Evolutionary conservation across 2,113 vertebrate genomes (phyloP).

Genomic region (Stegastes partitus): DNA sequence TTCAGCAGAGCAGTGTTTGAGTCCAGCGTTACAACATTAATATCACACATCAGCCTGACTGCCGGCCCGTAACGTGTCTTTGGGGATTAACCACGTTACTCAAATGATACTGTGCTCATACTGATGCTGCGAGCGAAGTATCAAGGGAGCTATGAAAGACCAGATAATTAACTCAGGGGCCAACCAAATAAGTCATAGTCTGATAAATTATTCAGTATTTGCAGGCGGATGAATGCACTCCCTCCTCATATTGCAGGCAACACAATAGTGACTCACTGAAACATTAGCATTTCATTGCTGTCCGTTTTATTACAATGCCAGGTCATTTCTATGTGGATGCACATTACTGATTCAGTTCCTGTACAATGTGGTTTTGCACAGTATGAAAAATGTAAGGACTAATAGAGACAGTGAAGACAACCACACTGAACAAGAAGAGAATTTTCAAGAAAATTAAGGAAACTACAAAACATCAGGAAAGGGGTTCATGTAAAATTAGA

Average conservation of each 20-base stretch:
- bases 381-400: neutral
- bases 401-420: no score
- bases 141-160: slow-evolving; percentile 80
- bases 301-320: slow-evolving; percentile 33
- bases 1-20: slow-evolving; percentile 10
- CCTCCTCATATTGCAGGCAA: slow-evolving; percentile 65
- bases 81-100: slow-evolving; percentile 69
- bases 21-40: slow-evolving; percentile 35
- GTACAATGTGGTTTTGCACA: neutral
- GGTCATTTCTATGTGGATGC: slow-evolving; percentile 35
- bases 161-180: slow-evolving; percentile 81
- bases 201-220: slow-evolving; percentile 83
- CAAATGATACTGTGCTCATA: slow-evolving; percentile 63
- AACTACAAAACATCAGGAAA: no score
- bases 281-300: slow-evolving; percentile 57
- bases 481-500: no score
- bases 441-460: no score
- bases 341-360: slow-evolving; percentile 6
- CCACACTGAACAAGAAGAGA: no score
- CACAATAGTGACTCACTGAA: slow-evolving; percentile 43
- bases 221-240: slow-evolving; percentile 58
- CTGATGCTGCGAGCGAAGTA: slow-evolving; percentile 65
- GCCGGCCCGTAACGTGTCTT: slow-evolving; percentile 36
- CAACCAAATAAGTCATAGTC: slow-evolving; percentile 79
- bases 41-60: slow-evolving; percentile 35